A percentile compares a stretch with the other conserved stretches of the same genome.
These are phyloP conservation scores for Prosopocoilus inquinatus DNA, from an alignment of 2,888 invertebrate genomes.

Conservation along the genomic window DNA sequence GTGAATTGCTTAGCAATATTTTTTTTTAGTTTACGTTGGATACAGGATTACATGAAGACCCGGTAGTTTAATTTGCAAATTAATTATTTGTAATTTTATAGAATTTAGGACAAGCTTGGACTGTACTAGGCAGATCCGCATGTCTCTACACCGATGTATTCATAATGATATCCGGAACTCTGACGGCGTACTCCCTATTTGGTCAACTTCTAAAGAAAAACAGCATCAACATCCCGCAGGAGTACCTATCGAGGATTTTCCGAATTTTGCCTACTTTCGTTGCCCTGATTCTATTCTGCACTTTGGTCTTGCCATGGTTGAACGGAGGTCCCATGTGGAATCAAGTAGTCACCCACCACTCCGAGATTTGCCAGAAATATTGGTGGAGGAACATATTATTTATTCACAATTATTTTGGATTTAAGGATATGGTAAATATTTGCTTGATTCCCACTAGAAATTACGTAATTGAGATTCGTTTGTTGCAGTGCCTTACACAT, in stretches of 20 bases:
- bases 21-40: too few species aligned
- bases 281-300: constrained; percentile 66
- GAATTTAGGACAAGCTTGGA: constrained; percentile 63
- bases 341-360: constrained; percentile 64
- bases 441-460: background rate
- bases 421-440: constrained; percentile 65
- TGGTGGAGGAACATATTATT: constrained; percentile 73
- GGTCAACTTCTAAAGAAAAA: constrained; percentile 58
- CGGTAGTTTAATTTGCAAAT: too few species aligned
- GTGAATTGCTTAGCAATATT: too few species aligned
- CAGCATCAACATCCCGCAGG: constrained; percentile 57
- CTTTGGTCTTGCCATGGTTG: constrained; percentile 61
- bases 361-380: constrained; percentile 64
- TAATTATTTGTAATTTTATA: too few species aligned
- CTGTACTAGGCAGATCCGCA: constrained; percentile 65
- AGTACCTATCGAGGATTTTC: constrained; percentile 62
- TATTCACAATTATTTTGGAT: constrained; percentile 72
- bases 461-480: background rate
- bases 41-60: too few species aligned
- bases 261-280: constrained; percentile 64
- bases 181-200: constrained; percentile 63
- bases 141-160: constrained; percentile 72
- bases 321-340: constrained; percentile 70
- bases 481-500: constrained; percentile 64
- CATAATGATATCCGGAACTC: constrained; percentile 66